Base-by-base conservation (phyloP, 2,888 invertebrate species). In the Drosophila prolongata region DNA sequence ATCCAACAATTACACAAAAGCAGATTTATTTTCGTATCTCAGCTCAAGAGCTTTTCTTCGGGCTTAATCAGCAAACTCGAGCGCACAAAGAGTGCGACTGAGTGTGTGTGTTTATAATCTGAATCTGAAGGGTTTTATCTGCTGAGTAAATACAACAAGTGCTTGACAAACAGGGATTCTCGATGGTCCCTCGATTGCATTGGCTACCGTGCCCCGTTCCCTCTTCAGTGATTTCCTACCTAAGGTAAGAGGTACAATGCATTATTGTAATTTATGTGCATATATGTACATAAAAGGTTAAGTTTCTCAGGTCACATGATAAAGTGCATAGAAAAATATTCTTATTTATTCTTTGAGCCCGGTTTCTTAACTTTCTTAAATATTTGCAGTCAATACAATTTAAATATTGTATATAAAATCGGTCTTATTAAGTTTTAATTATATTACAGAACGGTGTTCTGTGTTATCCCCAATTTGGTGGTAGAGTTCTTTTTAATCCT, bases 41-140 rank as follows among this genome's bases (percentile, higher is more conserved):
- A 50, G 50, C 60, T 58, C 24, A 49, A 80, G 78, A 38, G 57
- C 42, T 73, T 56, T 35, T 64, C 54, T 46, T 61, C 30, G 34
- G 65, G 65, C 76, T 72, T 76, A 75, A 84, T 80, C 80, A 87
- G 80, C 80, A 76, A 52, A 65, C 66, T 73, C 30, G 73, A 50
- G 42, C 30, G 52, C 44, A 68, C 57, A 47, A 52, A 53, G 62
- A 34, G 68, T 16, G 55, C 2, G 34, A 30, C 16, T 40, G 67
- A 11, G 49, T 67, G 55, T 65, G 38, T 65, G 52, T 73, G 52
- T 59, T 73, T 71, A 53, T 74, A 65, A 71, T 74, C 66, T 43
- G 30, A 56, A 53, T 73, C 56, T 65, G 52, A 52, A 65, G 65
- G 70, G 54, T 52, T 55, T 53, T 65, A 50, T 56, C 66, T 38